Base-by-base conservation (phyloP, 2,113 vertebrate species). In the Lepus timidus region DNA sequence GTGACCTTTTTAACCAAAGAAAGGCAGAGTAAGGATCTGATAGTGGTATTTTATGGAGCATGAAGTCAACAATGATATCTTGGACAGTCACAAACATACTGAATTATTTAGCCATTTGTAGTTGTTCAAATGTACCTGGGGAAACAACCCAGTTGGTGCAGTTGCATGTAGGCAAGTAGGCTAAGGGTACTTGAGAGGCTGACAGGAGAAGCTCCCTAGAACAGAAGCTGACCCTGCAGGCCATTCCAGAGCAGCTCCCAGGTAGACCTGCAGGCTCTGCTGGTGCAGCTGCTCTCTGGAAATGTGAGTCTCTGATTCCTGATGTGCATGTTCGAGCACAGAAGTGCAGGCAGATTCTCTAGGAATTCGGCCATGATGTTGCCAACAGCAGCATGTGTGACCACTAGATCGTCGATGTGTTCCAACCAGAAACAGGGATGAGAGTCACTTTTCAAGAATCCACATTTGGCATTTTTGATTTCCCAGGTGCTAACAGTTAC, bases 1-100 rank as follows among this genome's bases (percentile, higher is more conserved):
- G 39, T 85, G 17, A 75, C 11, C 75, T 81, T 68, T 96, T 81
- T 80, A 83, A 55, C 8, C 51, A 89, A 91, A 93, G 25, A 70
- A 71, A 68, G 44, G 33, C 44, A 95, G 51, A 85, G 11, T 76
- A 67, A 89, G 33, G 75, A 68, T 70, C 29, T 44, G 13, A 1
- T 36, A 36, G 74, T 4, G 10, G 0, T 52, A 76, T 85, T 81
- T 81, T 80, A n/a, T 49, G 20, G 25, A 29, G 22, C 65, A 55
- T 16, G 7, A 12, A 25, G 4, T 61, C 39, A 51, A 61, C 44
- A 2, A 19, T 61, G 20, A 39, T 49, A 64, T 70, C 95, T 71
- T 29, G 22, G 74, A 64, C 14, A 62, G 58, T 23, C n/a, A 58
- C 10, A 13, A n/a, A 36, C 36, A 49, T 4, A n/a, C 44, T 29